phyloP scores from a whole-genome alignment of 2,797 vertebrate species.

The Schizopygopsis malacanthus region DNA sequence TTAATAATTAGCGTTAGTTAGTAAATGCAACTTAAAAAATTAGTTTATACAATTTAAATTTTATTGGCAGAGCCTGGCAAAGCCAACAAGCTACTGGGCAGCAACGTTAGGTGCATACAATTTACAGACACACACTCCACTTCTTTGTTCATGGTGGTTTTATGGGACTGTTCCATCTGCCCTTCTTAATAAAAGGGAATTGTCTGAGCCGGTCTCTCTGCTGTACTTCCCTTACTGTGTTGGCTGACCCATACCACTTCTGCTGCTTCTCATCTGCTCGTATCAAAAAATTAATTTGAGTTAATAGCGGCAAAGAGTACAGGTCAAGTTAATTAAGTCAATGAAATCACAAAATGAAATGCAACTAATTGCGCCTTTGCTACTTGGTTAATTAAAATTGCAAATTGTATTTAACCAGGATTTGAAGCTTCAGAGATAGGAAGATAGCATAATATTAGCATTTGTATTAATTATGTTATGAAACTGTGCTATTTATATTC shows the following conservation, averaged over 20 bases:
- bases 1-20: neutral
- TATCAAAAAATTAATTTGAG: neutral
- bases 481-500: neutral
- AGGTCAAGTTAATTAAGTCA: slow-evolving; percentile 34
- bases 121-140: neutral
- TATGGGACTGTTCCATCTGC: neutral
- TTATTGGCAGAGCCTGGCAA: neutral
- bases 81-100: neutral
- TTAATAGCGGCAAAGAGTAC: neutral
- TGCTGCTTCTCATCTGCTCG: neutral
- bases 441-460: neutral
- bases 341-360: slow-evolving; percentile 5
- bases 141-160: neutral
- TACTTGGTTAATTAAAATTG: slow-evolving; percentile 22
- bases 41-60: neutral
- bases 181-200: neutral
- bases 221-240: neutral
- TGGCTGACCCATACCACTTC: neutral
- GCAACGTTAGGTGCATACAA: neutral
- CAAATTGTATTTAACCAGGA: neutral
- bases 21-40: neutral
- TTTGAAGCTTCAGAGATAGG: neutral
- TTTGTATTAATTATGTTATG: neutral
- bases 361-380: neutral
- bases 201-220: neutral